A percentile compares a stretch with the other conserved stretches of the same genome.
Evolutionary conservation across 2,888 invertebrate genomes (phyloP).

Genomic region (Tipula lateralis): DNA sequence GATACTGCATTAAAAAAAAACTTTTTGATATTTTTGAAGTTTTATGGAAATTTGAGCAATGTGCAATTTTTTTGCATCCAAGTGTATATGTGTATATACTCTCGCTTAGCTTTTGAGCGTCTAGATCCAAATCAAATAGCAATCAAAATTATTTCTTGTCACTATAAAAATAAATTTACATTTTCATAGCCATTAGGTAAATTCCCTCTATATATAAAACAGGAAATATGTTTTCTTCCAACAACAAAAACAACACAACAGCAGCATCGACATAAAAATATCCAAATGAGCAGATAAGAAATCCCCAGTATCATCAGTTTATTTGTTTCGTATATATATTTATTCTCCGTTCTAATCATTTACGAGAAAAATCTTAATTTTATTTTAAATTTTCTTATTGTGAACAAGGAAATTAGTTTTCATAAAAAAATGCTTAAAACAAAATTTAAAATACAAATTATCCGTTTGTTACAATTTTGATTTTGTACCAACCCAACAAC

Average conservation of each 20-base stretch:
- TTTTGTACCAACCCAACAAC: not conserved
- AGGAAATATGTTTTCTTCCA: slow-evolving; percentile 4
- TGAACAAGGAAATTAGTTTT: slow-evolving; percentile 19
- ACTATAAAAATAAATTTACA: not conserved
- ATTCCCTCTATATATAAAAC: not conserved
- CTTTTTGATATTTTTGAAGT: too few species aligned
- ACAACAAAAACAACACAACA: too few species aligned
- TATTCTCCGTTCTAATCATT: not conserved
- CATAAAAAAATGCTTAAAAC: not conserved
- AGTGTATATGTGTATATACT: too few species aligned
- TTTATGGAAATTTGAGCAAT: too few species aligned
- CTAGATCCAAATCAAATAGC: not conserved
- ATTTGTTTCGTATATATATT: not conserved
- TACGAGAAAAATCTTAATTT: not conserved
- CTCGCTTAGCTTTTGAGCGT: too few species aligned
- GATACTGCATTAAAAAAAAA: too few species aligned
- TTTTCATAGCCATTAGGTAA: not conserved
- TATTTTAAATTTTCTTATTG: not conserved
- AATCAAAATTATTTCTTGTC: not conserved
- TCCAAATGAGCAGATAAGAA: not conserved
- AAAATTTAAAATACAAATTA: not conserved
- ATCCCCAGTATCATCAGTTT: not conserved
- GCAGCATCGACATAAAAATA: not conserved
- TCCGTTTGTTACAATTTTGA: not conserved
- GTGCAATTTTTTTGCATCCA: too few species aligned